These are phyloP conservation scores for Nanorana parkeri DNA, from an alignment of 2,113 vertebrate genomes.

Conservation along the genomic window DNA sequence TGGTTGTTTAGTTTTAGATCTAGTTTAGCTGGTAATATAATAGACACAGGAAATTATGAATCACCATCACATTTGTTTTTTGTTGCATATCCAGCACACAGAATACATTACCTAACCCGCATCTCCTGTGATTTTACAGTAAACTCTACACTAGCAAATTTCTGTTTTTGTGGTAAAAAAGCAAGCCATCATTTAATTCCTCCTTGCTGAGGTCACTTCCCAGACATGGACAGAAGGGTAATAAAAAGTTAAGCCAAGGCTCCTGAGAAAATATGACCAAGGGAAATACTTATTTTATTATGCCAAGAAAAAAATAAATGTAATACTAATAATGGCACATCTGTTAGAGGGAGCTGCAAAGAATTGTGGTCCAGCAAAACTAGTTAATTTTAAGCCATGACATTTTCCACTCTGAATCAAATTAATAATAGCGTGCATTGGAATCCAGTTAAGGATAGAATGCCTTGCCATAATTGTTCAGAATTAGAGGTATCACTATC, in stretches of 20 bases:
- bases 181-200: neutral
- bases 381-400: neutral
- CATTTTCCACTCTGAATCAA: neutral
- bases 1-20: neutral
- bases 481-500: conserved; percentile 56
- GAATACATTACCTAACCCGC: no score
- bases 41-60: neutral
- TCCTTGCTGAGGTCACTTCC: neutral
- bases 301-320: neutral
- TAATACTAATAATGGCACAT: neutral
- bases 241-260: conserved; percentile 31
- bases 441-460: conserved; percentile 53
- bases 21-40: neutral
- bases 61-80: no score
- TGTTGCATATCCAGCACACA: no score
- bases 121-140: no score
- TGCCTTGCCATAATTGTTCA: conserved; percentile 49
- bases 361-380: conserved; percentile 19
- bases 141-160: neutral
- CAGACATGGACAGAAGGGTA: neutral
- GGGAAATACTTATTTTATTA: conserved; percentile 8
- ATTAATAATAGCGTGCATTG: conserved; percentile 48
- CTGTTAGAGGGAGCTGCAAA: neutral
- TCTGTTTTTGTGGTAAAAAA: neutral
- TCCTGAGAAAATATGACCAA: conserved; percentile 2